Evolutionary conservation across 2,888 invertebrate genomes (phyloP).

Genomic region (Drosophila niveifrons): DNA sequence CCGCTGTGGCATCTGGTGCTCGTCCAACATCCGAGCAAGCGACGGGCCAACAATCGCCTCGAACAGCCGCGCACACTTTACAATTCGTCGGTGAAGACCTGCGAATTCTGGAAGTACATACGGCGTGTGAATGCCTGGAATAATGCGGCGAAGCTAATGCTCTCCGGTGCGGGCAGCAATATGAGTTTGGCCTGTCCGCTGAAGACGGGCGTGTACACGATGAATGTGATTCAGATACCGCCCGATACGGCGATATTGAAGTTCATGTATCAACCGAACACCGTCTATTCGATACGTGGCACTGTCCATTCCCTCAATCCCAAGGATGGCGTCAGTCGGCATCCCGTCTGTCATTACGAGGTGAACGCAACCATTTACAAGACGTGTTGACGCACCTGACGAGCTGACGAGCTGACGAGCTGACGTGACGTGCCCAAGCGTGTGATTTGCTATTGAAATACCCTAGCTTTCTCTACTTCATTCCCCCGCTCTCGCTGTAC

Average conservation of each 20-base stretch:
- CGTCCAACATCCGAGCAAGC: slow-evolving; percentile 60
- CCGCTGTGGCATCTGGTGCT: slow-evolving; percentile 75
- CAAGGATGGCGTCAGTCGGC: slow-evolving; percentile 53
- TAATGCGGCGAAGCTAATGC: slow-evolving; percentile 62
- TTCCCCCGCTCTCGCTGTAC: no score
- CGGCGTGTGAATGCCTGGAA: slow-evolving; percentile 71
- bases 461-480: not conserved
- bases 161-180: slow-evolving; percentile 70
- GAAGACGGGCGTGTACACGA: slow-evolving; percentile 66
- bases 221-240: slow-evolving; percentile 73
- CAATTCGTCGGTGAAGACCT: slow-evolving; percentile 68
- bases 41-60: not conserved
- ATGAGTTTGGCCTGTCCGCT: slow-evolving; percentile 78
- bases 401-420: no score
- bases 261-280: slow-evolving; percentile 78
- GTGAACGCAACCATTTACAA: slow-evolving; percentile 78
- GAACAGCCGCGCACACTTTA: slow-evolving; percentile 65
- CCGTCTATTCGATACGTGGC: slow-evolving; percentile 70
- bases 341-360: slow-evolving; percentile 65
- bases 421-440: no score
- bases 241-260: slow-evolving; percentile 73
- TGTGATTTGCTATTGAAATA: not conserved
- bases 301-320: slow-evolving; percentile 60
- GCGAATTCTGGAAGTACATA: slow-evolving; percentile 75
- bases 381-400: slow-evolving; percentile 72